Evolutionary conservation across 2,888 invertebrate species (phyloP).

Genomic region (Pristionchus fissidentatus): DNA sequence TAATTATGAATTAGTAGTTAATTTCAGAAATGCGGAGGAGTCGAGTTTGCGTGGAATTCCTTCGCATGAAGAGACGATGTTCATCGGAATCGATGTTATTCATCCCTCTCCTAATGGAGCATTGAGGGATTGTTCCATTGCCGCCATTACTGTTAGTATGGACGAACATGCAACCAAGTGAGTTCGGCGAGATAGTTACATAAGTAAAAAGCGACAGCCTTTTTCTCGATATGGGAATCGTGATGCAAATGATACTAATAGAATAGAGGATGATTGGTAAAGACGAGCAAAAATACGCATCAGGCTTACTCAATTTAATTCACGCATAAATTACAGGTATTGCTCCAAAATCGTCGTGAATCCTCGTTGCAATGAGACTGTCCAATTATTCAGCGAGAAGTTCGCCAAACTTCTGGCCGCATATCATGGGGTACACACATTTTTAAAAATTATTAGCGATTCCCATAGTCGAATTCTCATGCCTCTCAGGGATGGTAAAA

Average conservation of each 20-base stretch:
- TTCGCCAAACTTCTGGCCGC: constrained; percentile 43
- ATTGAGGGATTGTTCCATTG: constrained; percentile 51
- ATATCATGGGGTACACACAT: not conserved
- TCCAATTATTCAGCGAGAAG: constrained; percentile 48
- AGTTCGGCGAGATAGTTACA: not conserved
- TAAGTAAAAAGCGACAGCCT: not conserved
- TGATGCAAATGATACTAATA: too few species aligned
- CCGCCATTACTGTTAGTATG: constrained; percentile 55
- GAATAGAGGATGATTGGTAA: too few species aligned
- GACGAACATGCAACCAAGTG: constrained; percentile 54
- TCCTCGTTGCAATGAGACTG: constrained; percentile 47
- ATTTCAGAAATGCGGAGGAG: too few species aligned
- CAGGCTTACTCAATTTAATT: not conserved
- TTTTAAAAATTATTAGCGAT: too few species aligned
- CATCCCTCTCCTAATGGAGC: constrained; percentile 53
- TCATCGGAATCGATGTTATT: constrained; percentile 61
- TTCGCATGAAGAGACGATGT: constrained; percentile 49
- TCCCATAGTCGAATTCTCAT: too few species aligned
- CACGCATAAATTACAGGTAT: constrained; percentile 46
- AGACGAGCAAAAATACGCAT: too few species aligned
- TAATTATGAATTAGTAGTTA: too few species aligned
- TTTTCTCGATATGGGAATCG: too few species aligned
- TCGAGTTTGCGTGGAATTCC: not conserved
- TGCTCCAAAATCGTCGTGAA: constrained; percentile 41
- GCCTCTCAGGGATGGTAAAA: too few species aligned